A percentile compares a stretch with the other conserved stretches of the same genome.
phyloP scores from a whole-genome alignment of 1,140 invertebrate species.

The Drosophila equinoxialis region DNA sequence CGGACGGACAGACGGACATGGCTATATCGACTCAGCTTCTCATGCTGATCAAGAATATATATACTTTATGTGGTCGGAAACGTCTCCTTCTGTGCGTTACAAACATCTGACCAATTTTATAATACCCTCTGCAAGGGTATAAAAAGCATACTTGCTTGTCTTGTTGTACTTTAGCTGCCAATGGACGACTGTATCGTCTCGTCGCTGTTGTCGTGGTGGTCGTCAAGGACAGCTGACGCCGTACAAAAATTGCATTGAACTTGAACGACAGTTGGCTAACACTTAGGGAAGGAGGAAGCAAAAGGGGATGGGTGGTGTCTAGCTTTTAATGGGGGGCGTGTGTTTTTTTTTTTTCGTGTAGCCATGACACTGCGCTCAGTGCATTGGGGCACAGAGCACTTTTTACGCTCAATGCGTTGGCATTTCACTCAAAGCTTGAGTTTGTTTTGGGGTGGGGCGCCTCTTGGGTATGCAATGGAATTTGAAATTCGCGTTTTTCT shows the following conservation, averaged over 20 bases:
- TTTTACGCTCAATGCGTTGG: constrained; percentile 5
- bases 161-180: constrained; percentile 7
- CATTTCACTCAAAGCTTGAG: constrained; percentile 31
- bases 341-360: constrained; percentile 5
- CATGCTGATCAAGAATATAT: no score
- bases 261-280: constrained; percentile 62
- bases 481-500: constrained; percentile 40
- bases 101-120: no score
- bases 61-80: no score
- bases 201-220: constrained; percentile 1
- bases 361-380: constrained; percentile 9
- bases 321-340: constrained; percentile 50
- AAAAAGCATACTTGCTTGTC: no score
- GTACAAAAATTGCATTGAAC: constrained; percentile 68
- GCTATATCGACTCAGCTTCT: no score
- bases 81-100: no score
- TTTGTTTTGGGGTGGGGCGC: constrained; percentile 28
- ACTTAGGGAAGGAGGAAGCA: background rate
- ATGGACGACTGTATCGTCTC: background rate
- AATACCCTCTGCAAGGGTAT: no score
- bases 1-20: no score
- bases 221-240: constrained; percentile 58
- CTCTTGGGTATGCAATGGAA: constrained; percentile 52
- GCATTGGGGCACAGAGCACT: background rate
- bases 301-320: background rate